Conservation (phyloP, 2,888 invertebrate species). For the Villa cingulata region DNA sequence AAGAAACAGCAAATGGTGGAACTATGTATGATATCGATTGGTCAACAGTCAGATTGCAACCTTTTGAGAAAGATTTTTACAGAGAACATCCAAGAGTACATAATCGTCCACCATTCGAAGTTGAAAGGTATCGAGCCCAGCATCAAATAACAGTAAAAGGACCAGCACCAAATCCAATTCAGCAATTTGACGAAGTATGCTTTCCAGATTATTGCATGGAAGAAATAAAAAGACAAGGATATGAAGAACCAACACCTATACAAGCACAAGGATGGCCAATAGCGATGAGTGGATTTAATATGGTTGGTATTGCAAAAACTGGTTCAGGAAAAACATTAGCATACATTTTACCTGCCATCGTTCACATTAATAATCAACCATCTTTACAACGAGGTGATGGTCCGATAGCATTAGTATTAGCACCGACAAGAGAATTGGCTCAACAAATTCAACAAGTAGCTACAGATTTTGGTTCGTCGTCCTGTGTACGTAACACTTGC, state of each 20-base stretch:
- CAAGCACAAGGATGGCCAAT: conserved; percentile 84
- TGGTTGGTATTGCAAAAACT: conserved; percentile 77
- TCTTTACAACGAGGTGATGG: conserved; percentile 65
- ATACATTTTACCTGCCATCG: conserved; percentile 70
- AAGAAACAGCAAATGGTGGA: conserved; percentile 24
- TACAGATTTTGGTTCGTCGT: conserved; percentile 61
- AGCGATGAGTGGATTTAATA: conserved; percentile 64
- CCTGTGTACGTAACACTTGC: conserved; percentile 68
- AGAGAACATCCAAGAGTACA: conserved; percentile 53
- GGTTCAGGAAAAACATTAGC: conserved; percentile 71
- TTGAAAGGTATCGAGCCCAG: conserved; percentile 51
- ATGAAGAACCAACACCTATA: conserved; percentile 66
- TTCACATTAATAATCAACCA: conserved; percentile 73
- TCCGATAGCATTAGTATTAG: conserved; percentile 67
- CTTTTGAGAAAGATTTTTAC: conserved; percentile 77
- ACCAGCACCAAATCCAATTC: conserved; percentile 61
- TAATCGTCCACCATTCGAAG: conserved; percentile 51
- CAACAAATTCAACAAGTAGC: conserved; percentile 76
- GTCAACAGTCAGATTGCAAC: conserved; percentile 41
- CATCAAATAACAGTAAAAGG: conserved; percentile 68
- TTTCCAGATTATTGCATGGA: conserved; percentile 62
- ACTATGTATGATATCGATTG: conserved; percentile 60
- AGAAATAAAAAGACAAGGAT: conserved; percentile 51
- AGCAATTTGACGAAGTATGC: conserved; percentile 63
- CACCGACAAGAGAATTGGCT: conserved; percentile 64